Evolutionary conservation across 2,888 invertebrate species (phyloP).

Genomic region (Periphyllus acericola): DNA sequence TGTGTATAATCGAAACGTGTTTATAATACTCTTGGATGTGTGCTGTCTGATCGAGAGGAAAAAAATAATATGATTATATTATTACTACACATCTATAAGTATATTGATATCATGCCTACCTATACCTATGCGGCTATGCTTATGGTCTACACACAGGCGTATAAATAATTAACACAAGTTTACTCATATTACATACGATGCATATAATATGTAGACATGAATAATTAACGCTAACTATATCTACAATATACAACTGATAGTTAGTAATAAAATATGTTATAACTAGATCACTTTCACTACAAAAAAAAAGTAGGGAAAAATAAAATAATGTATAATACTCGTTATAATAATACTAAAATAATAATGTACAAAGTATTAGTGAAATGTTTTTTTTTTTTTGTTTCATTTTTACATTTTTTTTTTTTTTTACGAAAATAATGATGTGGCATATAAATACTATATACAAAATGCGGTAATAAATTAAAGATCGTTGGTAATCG

Average conservation of each 20-base stretch:
- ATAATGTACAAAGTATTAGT: constrained; percentile 28
- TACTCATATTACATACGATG: not conserved
- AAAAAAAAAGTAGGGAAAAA: not conserved
- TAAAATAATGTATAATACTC: not conserved
- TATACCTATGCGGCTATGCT: too few relatives aligned
- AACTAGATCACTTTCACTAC: constrained; percentile 54
- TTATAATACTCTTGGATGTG: constrained; percentile 30
- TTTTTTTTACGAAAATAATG: constrained; percentile 18
- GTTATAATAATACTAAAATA: not conserved
- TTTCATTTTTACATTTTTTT: too few relatives aligned
- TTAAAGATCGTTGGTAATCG: constrained; percentile 43
- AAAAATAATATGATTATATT: constrained; percentile 33
- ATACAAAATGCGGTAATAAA: constrained; percentile 60
- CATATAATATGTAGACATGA: not conserved
- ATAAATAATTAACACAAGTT: constrained; percentile 41
- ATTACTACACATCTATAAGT: constrained; percentile 11
- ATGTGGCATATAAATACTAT: constrained; percentile 52
- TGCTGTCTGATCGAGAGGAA: constrained; percentile 1
- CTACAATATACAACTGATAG: not conserved
- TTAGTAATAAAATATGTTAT: constrained; percentile 15
- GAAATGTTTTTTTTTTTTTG: not conserved
- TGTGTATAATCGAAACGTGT: not conserved
- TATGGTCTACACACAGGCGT: not conserved
- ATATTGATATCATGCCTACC: not conserved
- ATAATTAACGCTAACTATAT: not conserved